Percentiles rank a stretch among this genome's conserved stretches.
phyloP scores from a whole-genome alignment of 1,140 invertebrate species.

The Pachyrhynchus sulphureomaculatus region DNA sequence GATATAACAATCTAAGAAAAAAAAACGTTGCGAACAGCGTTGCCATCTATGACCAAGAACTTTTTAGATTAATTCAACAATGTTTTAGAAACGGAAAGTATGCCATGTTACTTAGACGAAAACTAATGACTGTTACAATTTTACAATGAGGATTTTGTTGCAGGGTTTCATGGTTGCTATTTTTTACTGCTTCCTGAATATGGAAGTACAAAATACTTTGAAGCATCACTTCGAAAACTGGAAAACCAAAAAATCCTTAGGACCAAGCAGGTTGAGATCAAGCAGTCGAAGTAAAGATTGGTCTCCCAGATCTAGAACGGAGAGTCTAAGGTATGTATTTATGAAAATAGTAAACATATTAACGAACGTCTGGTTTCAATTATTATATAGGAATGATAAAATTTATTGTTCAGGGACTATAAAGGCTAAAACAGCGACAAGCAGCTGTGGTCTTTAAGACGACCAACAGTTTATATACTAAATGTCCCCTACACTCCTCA shows the following conservation, averaged over 20 bases:
- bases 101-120: neutral
- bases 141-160: constrained; percentile 30
- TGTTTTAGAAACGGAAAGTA: neutral
- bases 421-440: too few species aligned
- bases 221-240: constrained; percentile 78
- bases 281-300: constrained; percentile 67
- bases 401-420: too few species aligned
- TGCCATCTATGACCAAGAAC: too few species aligned
- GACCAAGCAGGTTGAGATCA: constrained; percentile 64
- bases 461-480: too few species aligned
- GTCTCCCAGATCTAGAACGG: constrained; percentile 71
- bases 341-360: too few species aligned
- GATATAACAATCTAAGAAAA: too few species aligned
- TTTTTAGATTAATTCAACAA: too few species aligned
- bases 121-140: neutral
- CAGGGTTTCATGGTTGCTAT: constrained; percentile 84
- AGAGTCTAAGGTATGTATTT: constrained; percentile 72
- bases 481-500: too few species aligned
- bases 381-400: too few species aligned
- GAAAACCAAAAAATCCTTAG: constrained; percentile 66
- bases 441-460: too few species aligned
- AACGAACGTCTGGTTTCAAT: too few species aligned
- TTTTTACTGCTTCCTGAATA: constrained; percentile 91
- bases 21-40: too few species aligned
- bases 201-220: constrained; percentile 84